A percentile compares a stretch with the other conserved stretches of the same genome.
phyloP scores from a whole-genome alignment of 92 coral and sea anemone genomes.

The Actinernus sp. region DNA sequence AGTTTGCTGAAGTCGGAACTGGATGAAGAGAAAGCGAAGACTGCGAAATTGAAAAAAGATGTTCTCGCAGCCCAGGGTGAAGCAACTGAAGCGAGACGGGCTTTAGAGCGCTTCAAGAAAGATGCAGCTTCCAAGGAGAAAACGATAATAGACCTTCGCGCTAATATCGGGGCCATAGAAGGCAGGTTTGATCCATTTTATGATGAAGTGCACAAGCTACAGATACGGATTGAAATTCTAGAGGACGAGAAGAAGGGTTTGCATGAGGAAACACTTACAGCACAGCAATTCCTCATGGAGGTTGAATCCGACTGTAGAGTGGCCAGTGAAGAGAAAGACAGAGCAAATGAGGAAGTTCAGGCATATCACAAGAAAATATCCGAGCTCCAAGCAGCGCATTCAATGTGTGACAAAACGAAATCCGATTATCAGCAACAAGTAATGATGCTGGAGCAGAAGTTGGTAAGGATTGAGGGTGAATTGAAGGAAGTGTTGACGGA shows the following conservation, averaged over 20 bases:
- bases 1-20: conserved; percentile 78
- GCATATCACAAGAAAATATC: conserved; percentile 80
- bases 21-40: conserved; percentile 89
- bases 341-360: conserved; percentile 80
- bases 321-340: conserved; percentile 84
- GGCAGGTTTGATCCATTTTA: conserved; percentile 87
- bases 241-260: conserved; percentile 85
- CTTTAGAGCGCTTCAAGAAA: conserved; percentile 84
- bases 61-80: conserved; percentile 68
- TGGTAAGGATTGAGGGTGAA: conserved; percentile 78
- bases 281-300: conserved; percentile 81
- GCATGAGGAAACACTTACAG: conserved; percentile 84
- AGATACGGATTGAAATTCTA: conserved; percentile 87
- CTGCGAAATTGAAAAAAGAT: conserved; percentile 73
- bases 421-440: conserved; percentile 85
- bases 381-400: conserved; percentile 92
- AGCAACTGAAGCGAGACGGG: conserved; percentile 72
- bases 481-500: conserved; percentile 64
- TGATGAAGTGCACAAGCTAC: conserved; percentile 91
- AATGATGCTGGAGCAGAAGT: conserved; percentile 71
- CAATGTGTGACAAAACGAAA: conserved; percentile 81
- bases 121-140: conserved; percentile 83
- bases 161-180: conserved; percentile 89
- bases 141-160: conserved; percentile 80
- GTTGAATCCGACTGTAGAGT: conserved; percentile 80